Base-by-base conservation (phyloP, 2,797 vertebrate genomes). In the Craterocephalus amniculus region DNA sequence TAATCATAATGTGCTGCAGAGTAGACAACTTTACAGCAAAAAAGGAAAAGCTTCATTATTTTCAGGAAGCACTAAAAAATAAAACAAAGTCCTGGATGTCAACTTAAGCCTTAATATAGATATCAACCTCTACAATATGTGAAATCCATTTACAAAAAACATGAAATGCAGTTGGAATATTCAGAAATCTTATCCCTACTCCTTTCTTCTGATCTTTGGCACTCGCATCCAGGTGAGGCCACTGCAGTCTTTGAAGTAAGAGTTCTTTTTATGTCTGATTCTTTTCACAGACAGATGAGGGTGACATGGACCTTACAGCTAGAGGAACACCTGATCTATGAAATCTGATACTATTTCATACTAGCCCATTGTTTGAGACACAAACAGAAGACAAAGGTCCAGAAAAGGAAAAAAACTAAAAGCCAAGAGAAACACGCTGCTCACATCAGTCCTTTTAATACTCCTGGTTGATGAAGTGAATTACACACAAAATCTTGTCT, bases 201-300 rank as follows among this genome's bases (percentile, higher is more conserved):
- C 38, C 13, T 48, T 11, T 29, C 10, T 16, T 13, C 9, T 2
- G 10, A 9, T 13, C 6, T 29, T 6, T 52, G 7, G 31, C 49
- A 20, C 32, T 45, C 14, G 26, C 10, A 61, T 59, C 13, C 2
- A 27, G 13, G 16, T 1, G 0, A 70, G 32, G 16, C 16, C 16
- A 40, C 6, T 1, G 12, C 38, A 51, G 55, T 54, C 67, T 74
- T 72, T 74, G 26, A 71, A 74, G 64, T 67, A 10, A 0, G 4
- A 59, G 1, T 18, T 66, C 32, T 55, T 78, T 84, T 82, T 26
- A 76, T 70, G 55, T 71, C 14, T 66, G 40, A 64, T 10, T 57
- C 4, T 57, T 29, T 66, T n/a, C 16, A 35, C 12, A 55, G 18
- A 27, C 35, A n/a, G 3, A 34, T 2, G 4, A n/a, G 29, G 29